Conservation (phyloP, 1,140 invertebrate species). For the Melanaphis sacchari region DNA sequence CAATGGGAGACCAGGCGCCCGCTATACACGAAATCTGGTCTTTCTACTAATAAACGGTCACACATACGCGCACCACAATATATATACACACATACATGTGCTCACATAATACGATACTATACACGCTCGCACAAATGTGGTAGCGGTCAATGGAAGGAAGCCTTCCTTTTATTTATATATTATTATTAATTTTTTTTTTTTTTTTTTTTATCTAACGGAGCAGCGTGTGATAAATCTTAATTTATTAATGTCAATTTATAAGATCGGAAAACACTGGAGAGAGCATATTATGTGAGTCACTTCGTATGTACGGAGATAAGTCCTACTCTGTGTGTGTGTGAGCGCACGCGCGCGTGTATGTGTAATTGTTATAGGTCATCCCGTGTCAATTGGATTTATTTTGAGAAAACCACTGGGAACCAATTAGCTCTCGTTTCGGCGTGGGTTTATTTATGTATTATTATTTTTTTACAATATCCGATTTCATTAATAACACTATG, state of each 20-base stretch:
- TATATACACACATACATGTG: not conserved
- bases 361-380: slow-evolving; percentile 42
- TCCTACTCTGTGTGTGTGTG: not conserved
- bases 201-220: slow-evolving; percentile 2
- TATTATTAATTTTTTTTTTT: not conserved
- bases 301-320: slow-evolving; percentile 34
- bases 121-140: not conserved
- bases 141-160: slow-evolving; percentile 11
- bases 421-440: slow-evolving; percentile 34
- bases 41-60: slow-evolving; percentile 29
- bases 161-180: slow-evolving; percentile 20
- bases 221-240: slow-evolving; percentile 31
- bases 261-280: slow-evolving; percentile 41
- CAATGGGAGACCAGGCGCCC: slow-evolving; percentile 5
- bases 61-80: not conserved
- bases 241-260: slow-evolving; percentile 50
- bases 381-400: slow-evolving; percentile 55
- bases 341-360: too few species aligned
- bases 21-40: slow-evolving; percentile 48
- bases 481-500: not conserved
- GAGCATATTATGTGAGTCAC: not conserved
- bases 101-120: not conserved
- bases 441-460: not conserved
- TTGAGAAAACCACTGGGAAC: slow-evolving; percentile 46
- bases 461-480: slow-evolving; percentile 16